phyloP scores from a whole-genome alignment of 2,113 vertebrate species.

The Equus quagga region DNA sequence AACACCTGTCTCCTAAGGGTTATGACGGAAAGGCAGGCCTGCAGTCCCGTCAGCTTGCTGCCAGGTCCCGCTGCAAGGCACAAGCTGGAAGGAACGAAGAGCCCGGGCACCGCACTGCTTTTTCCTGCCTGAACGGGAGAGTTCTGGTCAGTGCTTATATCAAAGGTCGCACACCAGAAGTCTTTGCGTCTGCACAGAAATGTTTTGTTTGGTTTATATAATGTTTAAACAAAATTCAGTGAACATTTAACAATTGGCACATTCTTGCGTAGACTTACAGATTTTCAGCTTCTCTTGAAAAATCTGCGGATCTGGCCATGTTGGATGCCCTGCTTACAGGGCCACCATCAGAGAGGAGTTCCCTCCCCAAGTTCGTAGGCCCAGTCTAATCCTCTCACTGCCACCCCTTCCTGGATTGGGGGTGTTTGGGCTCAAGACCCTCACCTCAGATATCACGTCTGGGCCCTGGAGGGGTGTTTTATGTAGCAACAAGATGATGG shows the following conservation, averaged over 20 bases:
- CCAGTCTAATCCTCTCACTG: background rate
- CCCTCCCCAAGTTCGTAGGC: background rate
- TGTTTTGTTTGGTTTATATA: background rate
- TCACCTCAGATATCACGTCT: fast-evolving
- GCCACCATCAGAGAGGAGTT: no score
- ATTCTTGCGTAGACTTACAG: background rate
- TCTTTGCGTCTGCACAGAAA: background rate
- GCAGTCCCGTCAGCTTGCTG: fast-evolving
- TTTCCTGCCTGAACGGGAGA: fast-evolving
- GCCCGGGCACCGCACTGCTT: fast-evolving
- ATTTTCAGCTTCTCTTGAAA: background rate
- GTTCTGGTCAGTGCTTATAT: fast-evolving
- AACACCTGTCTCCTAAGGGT: fast-evolving
- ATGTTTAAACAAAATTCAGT: background rate
- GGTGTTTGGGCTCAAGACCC: background rate
- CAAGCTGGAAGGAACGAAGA: background rate
- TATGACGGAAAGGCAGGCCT: fast-evolving
- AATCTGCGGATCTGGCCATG: background rate
- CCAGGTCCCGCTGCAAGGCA: fast-evolving
- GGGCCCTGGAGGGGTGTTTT: background rate
- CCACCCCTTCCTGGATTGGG: fast-evolving
- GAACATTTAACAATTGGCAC: background rate
- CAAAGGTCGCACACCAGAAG: fast-evolving
- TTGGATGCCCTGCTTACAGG: background rate
- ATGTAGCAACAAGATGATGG: fast-evolving